Percentiles rank a stretch among this genome's conserved stretches.
Conservation (phyloP, 2,797 vertebrate species). For the Darevskia nairensis region DNA sequence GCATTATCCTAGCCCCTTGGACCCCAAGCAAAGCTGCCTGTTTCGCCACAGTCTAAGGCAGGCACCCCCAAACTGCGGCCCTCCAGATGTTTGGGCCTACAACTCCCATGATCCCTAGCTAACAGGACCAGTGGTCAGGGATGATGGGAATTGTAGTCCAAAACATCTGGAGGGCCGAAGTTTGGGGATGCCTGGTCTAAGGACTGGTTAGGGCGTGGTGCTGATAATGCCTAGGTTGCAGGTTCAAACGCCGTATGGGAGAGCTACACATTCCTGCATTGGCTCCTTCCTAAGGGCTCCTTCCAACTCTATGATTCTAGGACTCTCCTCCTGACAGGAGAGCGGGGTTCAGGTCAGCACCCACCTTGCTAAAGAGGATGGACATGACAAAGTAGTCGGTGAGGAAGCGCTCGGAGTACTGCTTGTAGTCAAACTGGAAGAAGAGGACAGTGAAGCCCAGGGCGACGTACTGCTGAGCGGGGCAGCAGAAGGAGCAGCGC, state of each 20-base stretch:
- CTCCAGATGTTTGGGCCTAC: no score
- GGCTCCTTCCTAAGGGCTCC: background rate
- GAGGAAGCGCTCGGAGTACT: slow-evolving; percentile 90
- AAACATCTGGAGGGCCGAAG: no score
- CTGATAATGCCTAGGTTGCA: no score
- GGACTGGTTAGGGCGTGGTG: no score
- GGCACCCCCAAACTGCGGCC: no score
- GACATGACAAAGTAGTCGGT: slow-evolving; percentile 94
- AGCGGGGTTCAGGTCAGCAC: background rate
- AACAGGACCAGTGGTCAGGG: no score
- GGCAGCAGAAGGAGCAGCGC: slow-evolving; percentile 88
- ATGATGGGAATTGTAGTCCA: no score
- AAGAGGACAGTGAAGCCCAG: slow-evolving; percentile 92
- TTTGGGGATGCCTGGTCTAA: no score
- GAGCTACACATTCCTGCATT: no score
- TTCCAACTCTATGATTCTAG: background rate
- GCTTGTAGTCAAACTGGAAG: slow-evolving; percentile 91
- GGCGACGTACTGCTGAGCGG: slow-evolving; percentile 90
- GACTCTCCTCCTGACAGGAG: background rate
- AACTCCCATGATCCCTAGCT: no score
- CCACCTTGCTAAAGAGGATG: slow-evolving; percentile 92
- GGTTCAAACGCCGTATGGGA: no score
- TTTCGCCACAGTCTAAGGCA: background rate
- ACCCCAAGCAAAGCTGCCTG: no score
- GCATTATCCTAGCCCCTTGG: background rate